phyloP scores from a whole-genome alignment of 2,888 invertebrate genomes.

The Caenorhabditis becei region DNA sequence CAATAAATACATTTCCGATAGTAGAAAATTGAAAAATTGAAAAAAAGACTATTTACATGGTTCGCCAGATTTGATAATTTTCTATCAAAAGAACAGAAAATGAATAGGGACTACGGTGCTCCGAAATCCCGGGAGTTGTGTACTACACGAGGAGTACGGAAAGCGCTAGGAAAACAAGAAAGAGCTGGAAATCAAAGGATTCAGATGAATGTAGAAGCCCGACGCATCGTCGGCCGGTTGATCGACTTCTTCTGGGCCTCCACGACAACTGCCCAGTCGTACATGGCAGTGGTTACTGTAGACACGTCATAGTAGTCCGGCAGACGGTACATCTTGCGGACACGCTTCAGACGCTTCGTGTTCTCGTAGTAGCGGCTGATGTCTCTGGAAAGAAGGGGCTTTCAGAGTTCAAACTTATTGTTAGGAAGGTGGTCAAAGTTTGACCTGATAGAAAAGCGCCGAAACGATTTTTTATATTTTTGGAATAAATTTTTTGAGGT shows the following conservation, averaged over 20 bases:
- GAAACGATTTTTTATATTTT: no score
- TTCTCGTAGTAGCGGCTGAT: conserved; percentile 76
- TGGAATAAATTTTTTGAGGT: no score
- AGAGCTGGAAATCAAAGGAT: background rate
- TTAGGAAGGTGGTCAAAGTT: no score
- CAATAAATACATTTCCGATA: conserved; percentile 5
- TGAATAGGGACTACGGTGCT: background rate
- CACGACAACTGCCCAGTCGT: conserved; percentile 78
- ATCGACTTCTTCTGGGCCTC: conserved; percentile 70
- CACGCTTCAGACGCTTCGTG: conserved; percentile 77
- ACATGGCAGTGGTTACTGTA: conserved; percentile 76
- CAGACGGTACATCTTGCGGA: conserved; percentile 78
- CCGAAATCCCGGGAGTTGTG: background rate
- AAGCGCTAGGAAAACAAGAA: conserved; percentile 7
- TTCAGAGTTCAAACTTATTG: no score
- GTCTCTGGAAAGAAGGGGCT: conserved; percentile 69
- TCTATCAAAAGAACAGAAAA: conserved; percentile 9
- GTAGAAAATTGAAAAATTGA: background rate
- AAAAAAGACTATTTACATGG: conserved; percentile 16
- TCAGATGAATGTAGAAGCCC: conserved; percentile 55
- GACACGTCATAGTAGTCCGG: conserved; percentile 78
- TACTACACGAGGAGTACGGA: conserved; percentile 46
- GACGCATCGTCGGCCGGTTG: conserved; percentile 62
- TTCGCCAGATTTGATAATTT: conserved; percentile 20
- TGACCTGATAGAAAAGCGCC: no score